These are phyloP conservation scores for Melinopterus prodromus DNA, from an alignment of 2,888 invertebrate genomes.

Conservation along the genomic window DNA sequence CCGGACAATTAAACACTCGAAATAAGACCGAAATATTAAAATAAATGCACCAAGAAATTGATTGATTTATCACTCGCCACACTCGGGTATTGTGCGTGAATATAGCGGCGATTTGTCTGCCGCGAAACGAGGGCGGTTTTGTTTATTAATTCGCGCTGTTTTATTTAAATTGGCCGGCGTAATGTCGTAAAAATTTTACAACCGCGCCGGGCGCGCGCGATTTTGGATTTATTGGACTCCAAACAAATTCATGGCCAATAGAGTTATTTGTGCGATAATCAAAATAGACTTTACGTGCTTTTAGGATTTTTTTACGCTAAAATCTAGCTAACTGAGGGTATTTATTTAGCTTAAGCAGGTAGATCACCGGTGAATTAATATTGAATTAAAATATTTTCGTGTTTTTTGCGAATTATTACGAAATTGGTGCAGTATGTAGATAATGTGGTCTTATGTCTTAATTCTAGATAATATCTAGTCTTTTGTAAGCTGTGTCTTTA, in stretches of 20 bases:
- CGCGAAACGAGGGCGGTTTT: too few relatives aligned
- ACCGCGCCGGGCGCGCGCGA: background rate
- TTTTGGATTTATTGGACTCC: conserved; percentile 18
- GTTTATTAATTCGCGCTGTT: background rate
- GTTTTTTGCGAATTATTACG: background rate
- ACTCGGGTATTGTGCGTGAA: too few relatives aligned
- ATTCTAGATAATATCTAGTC: background rate
- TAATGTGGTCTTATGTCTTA: background rate
- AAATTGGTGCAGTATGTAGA: background rate
- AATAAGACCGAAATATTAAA: too few relatives aligned
- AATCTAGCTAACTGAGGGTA: background rate
- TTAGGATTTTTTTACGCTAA: background rate
- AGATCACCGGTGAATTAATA: background rate
- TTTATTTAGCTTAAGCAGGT: background rate
- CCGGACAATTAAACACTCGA: too few relatives aligned
- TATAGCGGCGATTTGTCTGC: too few relatives aligned
- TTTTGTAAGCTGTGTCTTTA: background rate
- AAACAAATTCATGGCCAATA: background rate
- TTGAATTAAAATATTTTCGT: background rate
- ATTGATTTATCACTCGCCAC: too few relatives aligned
- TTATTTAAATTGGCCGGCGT: conserved; percentile 16
- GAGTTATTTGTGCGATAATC: background rate
- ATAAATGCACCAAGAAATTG: too few relatives aligned
- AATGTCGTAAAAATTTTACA: conserved; percentile 24
- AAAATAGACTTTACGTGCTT: background rate